Percentiles rank a stretch among this genome's conserved stretches.
Conservation (phyloP, 1,140 invertebrate genomes). For the Paralvinella palmiformis region DNA sequence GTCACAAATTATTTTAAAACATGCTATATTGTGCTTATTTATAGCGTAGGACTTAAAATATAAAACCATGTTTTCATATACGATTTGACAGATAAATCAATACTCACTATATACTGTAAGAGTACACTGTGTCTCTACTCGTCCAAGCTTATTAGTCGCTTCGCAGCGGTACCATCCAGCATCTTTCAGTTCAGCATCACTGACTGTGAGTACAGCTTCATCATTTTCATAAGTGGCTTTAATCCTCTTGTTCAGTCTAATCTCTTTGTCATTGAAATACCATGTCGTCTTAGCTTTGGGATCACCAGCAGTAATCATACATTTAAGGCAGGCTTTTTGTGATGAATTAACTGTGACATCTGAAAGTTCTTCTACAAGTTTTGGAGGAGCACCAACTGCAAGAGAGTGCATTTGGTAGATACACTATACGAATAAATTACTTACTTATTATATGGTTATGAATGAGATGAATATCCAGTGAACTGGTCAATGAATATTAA, state of each 20-base stretch:
- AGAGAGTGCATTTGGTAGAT: background rate
- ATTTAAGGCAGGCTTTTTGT: slow-evolving; percentile 15
- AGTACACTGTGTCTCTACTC: slow-evolving; percentile 39
- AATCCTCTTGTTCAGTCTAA: slow-evolving; percentile 4
- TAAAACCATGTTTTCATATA: too few relatives aligned
- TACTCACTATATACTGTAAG: slow-evolving; percentile 44
- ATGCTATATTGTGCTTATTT: too few relatives aligned
- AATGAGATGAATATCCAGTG: too few relatives aligned
- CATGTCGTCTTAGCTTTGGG: slow-evolving; percentile 16
- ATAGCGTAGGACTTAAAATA: too few relatives aligned
- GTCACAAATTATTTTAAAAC: too few relatives aligned
- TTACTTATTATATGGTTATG: too few relatives aligned
- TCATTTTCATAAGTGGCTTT: slow-evolving; percentile 20
- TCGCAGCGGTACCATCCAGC: slow-evolving; percentile 36
- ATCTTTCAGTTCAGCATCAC: slow-evolving; percentile 41
- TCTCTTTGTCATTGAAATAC: slow-evolving; percentile 15
- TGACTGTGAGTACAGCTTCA: slow-evolving; percentile 37
- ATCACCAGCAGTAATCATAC: slow-evolving; percentile 13
- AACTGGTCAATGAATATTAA: too few relatives aligned
- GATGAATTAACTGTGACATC: slow-evolving; percentile 17
- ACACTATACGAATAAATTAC: background rate
- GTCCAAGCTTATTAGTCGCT: slow-evolving; percentile 38
- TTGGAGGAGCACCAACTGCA: slow-evolving; percentile 21
- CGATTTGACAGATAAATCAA: too few relatives aligned
- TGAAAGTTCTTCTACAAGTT: slow-evolving; percentile 13